phyloP scores from a whole-genome alignment of 2,113 vertebrate genomes.

The Tapirus terrestris region DNA sequence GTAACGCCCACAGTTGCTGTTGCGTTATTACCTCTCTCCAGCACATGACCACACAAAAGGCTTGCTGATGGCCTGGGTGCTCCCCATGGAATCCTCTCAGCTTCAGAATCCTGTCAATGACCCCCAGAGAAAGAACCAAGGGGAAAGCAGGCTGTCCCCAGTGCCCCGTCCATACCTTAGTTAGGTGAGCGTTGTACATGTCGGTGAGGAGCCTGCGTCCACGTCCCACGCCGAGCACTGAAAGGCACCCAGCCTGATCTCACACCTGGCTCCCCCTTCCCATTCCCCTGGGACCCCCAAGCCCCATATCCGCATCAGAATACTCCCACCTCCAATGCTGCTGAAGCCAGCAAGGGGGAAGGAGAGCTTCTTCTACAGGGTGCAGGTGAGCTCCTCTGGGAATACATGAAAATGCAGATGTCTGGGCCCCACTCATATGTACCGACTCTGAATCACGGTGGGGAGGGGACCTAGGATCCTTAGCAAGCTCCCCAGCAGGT shows the following conservation, averaged over 20 bases:
- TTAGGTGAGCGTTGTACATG: constrained; percentile 88
- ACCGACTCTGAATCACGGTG: neutral
- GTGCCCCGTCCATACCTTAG: constrained; percentile 86
- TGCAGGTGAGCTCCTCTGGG: neutral
- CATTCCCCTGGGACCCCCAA: no score
- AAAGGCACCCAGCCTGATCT: constrained; percentile 65
- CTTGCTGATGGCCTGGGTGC: neutral
- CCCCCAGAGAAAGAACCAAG: neutral
- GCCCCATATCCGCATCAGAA: neutral
- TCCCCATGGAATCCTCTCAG: neutral
- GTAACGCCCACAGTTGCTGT: rapidly evolving
- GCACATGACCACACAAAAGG: neutral
- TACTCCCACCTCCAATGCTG: neutral
- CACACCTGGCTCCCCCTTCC: neutral
- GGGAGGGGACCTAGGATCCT: neutral
- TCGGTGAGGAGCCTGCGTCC: constrained; percentile 88
- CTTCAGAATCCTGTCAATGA: neutral
- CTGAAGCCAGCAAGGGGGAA: neutral
- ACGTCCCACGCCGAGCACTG: constrained; percentile 92
- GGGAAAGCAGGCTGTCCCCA: neutral
- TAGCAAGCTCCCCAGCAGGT: neutral
- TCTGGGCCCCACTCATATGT: neutral
- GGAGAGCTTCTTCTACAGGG: neutral
- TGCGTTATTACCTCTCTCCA: neutral
- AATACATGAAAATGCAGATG: neutral